Base-by-base conservation (phyloP, 2,888 invertebrate species). In the Pomacea canaliculata region DNA sequence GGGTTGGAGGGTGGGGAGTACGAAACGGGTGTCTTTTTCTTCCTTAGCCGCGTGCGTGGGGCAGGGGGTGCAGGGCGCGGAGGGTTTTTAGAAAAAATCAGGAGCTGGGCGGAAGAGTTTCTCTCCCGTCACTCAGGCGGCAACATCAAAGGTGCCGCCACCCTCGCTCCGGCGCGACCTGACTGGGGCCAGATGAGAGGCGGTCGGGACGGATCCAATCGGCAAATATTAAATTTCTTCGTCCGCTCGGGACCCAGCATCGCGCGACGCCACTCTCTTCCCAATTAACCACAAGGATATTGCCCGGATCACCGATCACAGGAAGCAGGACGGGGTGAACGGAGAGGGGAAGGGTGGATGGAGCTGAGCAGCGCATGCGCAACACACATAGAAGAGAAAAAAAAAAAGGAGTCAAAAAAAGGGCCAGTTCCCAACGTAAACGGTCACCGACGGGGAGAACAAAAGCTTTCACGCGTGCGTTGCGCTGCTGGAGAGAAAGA, bases 221-320 rank as follows among this genome's bases (percentile, higher is more conserved):
- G 37, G 68, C 68, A 68, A 68, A 68, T 68, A 68, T 68, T 68
- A 68, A 68, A 68, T 68, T 68, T 68, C 68, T 68, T 37, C 48
- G 27, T 19, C 48, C 27, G 27, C 68, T 46, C 68, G 68, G 68
- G 68, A 68, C 68, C 27, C 68, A 27, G 48, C 7, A 16, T 69
- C 49, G 48, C 69, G 10, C 69, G n/a, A 9, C 49, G n/a, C 69
- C 49, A 18, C 49, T 49, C 56, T 56, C 70, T n/a, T 27, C 70
- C 70, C 70, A 23, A 49, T 51, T 51, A 23, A 68, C 68, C 62
- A 67, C 67, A 56, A 68, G 62, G 74, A 74, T 68, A 69, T 74
- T 74, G 74, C 69, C 49, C 69, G 74, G 68, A 56, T 68, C 69
- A 74, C 48, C 67, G 74, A 74, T 74, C 74, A 74, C 69, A 74